A percentile compares a stretch with the other conserved stretches of the same genome.
These are phyloP conservation scores for Ictalurus punctatus DNA, from an alignment of 2,113 vertebrate genomes.

Conservation along the genomic window DNA sequence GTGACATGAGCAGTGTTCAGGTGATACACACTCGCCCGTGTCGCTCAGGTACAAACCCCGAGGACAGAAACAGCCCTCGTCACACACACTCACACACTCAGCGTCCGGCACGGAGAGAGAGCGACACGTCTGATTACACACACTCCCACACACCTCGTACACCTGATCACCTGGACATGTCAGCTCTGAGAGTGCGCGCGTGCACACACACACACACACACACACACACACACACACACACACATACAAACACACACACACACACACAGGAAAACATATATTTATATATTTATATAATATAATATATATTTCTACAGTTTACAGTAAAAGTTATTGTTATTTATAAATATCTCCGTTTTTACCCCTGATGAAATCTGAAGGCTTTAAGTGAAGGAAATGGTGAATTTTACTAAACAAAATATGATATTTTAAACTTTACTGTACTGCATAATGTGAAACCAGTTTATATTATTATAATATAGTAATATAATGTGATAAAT, in stretches of 20 bases:
- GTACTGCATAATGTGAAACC: too few species aligned
- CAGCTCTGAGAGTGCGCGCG: constrained; percentile 71
- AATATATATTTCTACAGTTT: too few species aligned
- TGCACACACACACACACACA: constrained; percentile 19
- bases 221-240: not conserved
- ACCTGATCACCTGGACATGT: constrained; percentile 79
- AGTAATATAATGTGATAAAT: too few species aligned
- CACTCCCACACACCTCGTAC: constrained; percentile 81
- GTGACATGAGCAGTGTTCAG: constrained; percentile 84
- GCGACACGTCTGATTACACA: constrained; percentile 86
- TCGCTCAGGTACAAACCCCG: constrained; percentile 79
- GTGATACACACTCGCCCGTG: constrained; percentile 80
- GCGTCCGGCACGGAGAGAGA: constrained; percentile 82
- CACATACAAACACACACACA: constrained; percentile 34
- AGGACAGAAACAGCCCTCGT: constrained; percentile 93
- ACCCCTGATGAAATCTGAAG: too few species aligned
- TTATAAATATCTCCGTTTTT: too few species aligned
- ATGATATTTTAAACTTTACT: not conserved
- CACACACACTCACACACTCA: constrained; percentile 74
- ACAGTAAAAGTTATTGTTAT: too few species aligned
- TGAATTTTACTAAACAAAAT: not conserved
- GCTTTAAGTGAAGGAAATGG: not conserved
- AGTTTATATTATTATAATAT: too few species aligned
- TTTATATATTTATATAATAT: not conserved
- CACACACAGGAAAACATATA: not conserved